Percentiles rank a stretch among this genome's conserved stretches.
Evolutionary conservation across 2,113 vertebrate genomes (phyloP).

Genomic region (Colaptes auratus): DNA sequence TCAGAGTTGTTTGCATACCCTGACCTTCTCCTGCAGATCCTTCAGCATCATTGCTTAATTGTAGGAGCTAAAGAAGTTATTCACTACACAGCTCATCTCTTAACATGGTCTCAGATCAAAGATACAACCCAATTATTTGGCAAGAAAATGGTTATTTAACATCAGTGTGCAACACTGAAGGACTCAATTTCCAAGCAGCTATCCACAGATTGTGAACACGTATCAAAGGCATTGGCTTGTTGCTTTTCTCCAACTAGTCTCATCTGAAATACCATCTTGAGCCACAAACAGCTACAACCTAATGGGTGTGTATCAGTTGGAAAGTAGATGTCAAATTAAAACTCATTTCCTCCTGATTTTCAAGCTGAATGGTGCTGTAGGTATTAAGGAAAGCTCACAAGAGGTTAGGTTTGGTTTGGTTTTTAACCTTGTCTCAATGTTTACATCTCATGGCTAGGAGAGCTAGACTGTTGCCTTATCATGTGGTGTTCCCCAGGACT

Average conservation of each 20-base stretch:
- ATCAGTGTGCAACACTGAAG: too few relatives aligned
- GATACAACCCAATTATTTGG: background rate
- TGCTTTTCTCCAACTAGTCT: background rate
- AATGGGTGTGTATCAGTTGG: background rate
- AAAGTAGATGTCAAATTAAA: background rate
- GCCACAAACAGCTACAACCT: background rate
- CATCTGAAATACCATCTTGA: background rate
- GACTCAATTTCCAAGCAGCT: too few relatives aligned
- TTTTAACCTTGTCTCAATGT: background rate
- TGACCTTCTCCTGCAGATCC: background rate
- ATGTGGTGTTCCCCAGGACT: too few relatives aligned
- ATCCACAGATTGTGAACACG: background rate
- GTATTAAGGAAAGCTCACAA: background rate
- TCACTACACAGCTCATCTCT: background rate
- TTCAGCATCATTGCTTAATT: background rate
- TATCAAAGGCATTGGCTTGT: background rate
- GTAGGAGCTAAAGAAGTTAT: background rate
- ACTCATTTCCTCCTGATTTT: background rate
- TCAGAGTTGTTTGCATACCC: background rate
- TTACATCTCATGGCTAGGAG: background rate
- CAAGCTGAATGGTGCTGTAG: background rate
- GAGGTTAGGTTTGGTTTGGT: background rate
- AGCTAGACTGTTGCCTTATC: background rate
- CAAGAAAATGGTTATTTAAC: too few relatives aligned
- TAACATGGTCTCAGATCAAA: background rate